These are phyloP conservation scores for Synaphobranchus kaupii DNA, from an alignment of 2,797 vertebrate species.

Conservation along the genomic window DNA sequence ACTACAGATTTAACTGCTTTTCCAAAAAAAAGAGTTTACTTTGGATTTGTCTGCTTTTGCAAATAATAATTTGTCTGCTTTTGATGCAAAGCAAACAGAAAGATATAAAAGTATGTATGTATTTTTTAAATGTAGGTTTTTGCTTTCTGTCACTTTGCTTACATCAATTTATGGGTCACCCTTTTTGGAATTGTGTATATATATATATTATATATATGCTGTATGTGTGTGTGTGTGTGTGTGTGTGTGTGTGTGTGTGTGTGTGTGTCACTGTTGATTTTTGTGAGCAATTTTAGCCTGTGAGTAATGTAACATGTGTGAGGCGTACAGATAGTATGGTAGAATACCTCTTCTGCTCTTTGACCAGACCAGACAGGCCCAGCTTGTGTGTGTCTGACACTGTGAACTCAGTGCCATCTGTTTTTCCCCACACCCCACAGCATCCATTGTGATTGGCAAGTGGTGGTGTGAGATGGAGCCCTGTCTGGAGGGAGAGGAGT, in stretches of 20 bases:
- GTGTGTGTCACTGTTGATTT: neutral
- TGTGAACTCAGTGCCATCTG: conserved; percentile 44
- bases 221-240: neutral
- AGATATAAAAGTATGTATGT: too few species aligned
- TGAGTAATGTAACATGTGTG: neutral
- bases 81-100: too few species aligned
- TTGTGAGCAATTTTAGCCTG: neutral
- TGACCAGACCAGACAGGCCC: conserved; percentile 19
- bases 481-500: conserved; percentile 95
- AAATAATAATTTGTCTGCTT: too few species aligned
- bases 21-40: too few species aligned
- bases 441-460: conserved; percentile 95
- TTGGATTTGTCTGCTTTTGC: too few species aligned
- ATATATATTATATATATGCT: too few species aligned
- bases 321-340: neutral
- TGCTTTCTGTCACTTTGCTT: too few species aligned
- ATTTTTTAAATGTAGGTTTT: too few species aligned
- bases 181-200: too few species aligned
- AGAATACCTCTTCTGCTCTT: neutral
- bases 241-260: neutral
- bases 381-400: conserved; percentile 16
- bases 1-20: too few species aligned
- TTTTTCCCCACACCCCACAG: conserved; percentile 65
- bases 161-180: too few species aligned
- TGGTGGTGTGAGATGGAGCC: conserved; percentile 99